These are phyloP conservation scores for Acanthis flammea DNA, from an alignment of 2,797 vertebrate species.

Conservation along the genomic window DNA sequence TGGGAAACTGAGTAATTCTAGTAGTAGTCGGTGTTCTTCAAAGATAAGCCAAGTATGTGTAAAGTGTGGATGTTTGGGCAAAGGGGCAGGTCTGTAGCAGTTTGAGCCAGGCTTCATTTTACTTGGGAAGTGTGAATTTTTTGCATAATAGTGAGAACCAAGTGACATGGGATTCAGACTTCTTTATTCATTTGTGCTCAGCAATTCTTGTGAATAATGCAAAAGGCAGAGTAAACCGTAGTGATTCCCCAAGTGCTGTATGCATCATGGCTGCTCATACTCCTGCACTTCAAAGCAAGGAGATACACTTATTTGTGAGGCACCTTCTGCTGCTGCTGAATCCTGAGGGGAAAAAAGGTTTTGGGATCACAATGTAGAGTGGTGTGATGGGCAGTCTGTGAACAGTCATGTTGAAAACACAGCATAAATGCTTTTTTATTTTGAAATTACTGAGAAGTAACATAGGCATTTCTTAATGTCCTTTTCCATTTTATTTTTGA, in stretches of 20 bases:
- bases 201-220: slow-evolving; percentile 12
- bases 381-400: background rate
- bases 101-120: background rate
- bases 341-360: background rate
- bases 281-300: background rate
- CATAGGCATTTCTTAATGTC: background rate
- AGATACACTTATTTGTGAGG: background rate
- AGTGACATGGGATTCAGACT: background rate
- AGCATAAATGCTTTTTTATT: background rate
- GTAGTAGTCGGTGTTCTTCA: background rate
- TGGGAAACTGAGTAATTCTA: background rate
- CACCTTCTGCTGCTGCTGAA: background rate
- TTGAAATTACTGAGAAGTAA: background rate
- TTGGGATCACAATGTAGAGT: background rate
- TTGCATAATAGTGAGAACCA: background rate
- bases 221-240: background rate
- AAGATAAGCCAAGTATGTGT: background rate
- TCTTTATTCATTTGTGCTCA: background rate
- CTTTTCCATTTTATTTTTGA: background rate
- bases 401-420: fast-evolving
- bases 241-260: background rate
- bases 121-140: background rate
- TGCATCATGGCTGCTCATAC: background rate
- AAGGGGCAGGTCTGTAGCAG: background rate
- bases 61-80: background rate